phyloP scores from a whole-genome alignment of 1,140 invertebrate genomes.

The Pseudomyrmex dendroicus region DNA sequence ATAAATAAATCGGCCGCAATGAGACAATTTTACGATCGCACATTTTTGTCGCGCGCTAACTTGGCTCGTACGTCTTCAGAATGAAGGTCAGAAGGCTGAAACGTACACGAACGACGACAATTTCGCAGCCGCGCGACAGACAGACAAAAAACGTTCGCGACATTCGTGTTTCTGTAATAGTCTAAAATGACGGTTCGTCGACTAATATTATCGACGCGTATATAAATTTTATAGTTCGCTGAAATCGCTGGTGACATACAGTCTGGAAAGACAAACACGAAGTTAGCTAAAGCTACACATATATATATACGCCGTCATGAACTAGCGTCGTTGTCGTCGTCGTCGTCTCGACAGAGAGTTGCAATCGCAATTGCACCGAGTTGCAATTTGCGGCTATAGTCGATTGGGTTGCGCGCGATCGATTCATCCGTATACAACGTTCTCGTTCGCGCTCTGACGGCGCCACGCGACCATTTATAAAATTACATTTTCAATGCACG shows the following conservation, averaged over 20 bases:
- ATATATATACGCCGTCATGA: constrained; percentile 9
- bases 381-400: constrained; percentile 59
- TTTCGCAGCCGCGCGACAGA: constrained; percentile 4
- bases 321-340: background rate
- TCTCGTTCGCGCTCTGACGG: constrained; percentile 40
- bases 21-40: constrained; percentile 38
- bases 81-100: background rate
- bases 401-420: constrained; percentile 57
- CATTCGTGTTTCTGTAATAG: background rate
- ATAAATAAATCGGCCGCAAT: constrained; percentile 62
- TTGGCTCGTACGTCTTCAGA: background rate
- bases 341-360: background rate
- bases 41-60: constrained; percentile 12
- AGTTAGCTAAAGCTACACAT: constrained; percentile 13
- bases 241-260: background rate
- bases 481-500: constrained; percentile 54
- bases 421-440: constrained; percentile 40
- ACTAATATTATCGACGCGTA: constrained; percentile 18
- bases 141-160: background rate
- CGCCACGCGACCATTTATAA: constrained; percentile 53
- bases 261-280: constrained; percentile 29
- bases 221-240: constrained; percentile 41
- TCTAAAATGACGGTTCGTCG: background rate
- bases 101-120: background rate
- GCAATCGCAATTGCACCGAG: constrained; percentile 18